Evolutionary conservation across 2,113 vertebrate species (phyloP).

Genomic region (Athene cunicularia): DNA sequence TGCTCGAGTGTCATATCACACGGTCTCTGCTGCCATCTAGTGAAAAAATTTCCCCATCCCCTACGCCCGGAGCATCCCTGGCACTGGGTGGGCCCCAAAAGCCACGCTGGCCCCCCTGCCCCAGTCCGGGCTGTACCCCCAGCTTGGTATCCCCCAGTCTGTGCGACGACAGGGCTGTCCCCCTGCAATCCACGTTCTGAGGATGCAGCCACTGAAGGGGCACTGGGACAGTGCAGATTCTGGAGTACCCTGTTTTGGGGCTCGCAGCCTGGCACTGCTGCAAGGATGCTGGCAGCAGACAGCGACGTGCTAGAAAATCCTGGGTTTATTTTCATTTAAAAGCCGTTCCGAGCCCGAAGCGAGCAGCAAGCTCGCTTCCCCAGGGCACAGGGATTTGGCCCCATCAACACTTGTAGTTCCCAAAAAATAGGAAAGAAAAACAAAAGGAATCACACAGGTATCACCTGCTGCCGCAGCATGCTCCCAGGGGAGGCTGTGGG

Average conservation of each 20-base stretch:
- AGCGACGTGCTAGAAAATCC: not conserved
- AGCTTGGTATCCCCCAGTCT: not conserved
- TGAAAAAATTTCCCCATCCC: not conserved
- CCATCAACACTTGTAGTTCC: constrained; percentile 1
- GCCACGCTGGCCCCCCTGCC: too few species aligned
- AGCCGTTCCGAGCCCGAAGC: accelerated
- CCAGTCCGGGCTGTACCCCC: not conserved
- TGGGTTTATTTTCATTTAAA: constrained; percentile 31
- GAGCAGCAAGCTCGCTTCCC: not conserved
- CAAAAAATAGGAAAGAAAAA: not conserved
- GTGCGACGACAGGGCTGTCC: not conserved
- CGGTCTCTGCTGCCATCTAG: constrained; percentile 53
- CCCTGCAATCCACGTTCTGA: accelerated
- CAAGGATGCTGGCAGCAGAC: not conserved
- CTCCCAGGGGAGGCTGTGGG: accelerated
- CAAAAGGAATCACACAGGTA: not conserved
- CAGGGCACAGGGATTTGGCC: not conserved
- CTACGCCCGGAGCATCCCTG: accelerated
- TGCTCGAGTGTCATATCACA: accelerated
- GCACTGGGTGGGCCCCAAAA: too few species aligned
- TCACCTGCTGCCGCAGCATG: accelerated
- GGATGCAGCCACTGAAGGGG: accelerated
- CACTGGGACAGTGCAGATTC: not conserved
- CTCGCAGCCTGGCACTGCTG: accelerated
- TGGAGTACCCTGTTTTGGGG: accelerated